Evolutionary conservation across 2,888 invertebrate genomes (phyloP), one percentile per base, ranked within the genome.

Genomic region (Drosophila macrothrix): DNA sequence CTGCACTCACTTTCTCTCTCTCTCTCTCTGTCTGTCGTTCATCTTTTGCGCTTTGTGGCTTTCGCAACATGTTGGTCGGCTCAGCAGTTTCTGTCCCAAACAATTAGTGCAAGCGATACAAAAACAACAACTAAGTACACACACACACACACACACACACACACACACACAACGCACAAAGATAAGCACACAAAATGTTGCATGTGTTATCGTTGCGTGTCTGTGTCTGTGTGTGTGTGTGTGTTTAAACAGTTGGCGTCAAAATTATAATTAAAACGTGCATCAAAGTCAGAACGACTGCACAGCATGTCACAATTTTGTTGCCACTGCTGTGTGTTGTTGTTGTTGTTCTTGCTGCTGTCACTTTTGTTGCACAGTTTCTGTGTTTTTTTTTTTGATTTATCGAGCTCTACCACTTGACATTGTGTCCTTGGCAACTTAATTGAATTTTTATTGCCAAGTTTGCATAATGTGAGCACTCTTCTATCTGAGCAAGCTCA

Each of bases 261-360:
- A 88, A 90, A 90, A 87, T 85, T 86, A 88, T 91, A 88, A 88
- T 91, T 88, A 91, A 90, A 88, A 90, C 89, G 90, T 91, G 90
- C 91, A 88, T 91, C 87, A 91, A 88, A 90, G 79, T 88, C 86
- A 73, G 72, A 82, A 82, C 69, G 70, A 71, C 80, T 53, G 72
- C 90, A 60, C 90, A 90, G 86, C 88, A 88, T 90, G 91, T 84
- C 86, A 90, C 86, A 82, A 85, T 88, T 83, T 73, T 66, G 76
- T 58, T 61, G 49, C 35, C 19, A 28, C 10, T 55, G 69, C 59
- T 56, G 49, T 64, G 33, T 63, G 65, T 56, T 62, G 33, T 54
- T 58, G 55, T 58, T 84, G 46, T 64, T 63, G 33, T 49, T 55
- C 52, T 59, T 60, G 37, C 39, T 71, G 29, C 22, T 59, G 49